Evolutionary conservation across 2,888 invertebrate species (phyloP), one percentile per base, ranked within the genome.

Genomic region (Drosophila peninsularis): DNA sequence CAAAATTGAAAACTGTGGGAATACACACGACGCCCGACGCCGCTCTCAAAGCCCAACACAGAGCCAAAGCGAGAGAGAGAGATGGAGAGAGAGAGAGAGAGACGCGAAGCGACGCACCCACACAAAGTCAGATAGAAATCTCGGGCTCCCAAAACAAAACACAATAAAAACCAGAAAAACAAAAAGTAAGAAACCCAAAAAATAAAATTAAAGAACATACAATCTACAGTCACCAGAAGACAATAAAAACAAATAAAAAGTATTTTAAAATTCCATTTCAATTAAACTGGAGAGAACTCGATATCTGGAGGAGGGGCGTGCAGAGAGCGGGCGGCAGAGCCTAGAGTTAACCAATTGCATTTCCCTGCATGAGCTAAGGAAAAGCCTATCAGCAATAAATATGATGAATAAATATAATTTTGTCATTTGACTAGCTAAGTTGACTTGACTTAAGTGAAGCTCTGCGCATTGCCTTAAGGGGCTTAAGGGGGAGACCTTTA

Each of bases 1-100:
- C 88, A 84, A 84, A 88, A 84, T 88, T 84, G 75, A 84, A 84
- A 84, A 88, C 88, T 82, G 88, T 88, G 84, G 88, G 84, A 84
- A 88, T 80, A 72, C 77, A 41, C 72, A 67, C 55, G 55, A 74
- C 72, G 57, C 63, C 57, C 62, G 58, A 71, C 63, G 63, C 50
- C 42, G 42, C 14, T n/a, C 37, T n/a, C n/a, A 39, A 17, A 39
- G 57, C 47, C 54, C 66, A 60, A 27, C 44, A 24, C 24, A 14
- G 14, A 9, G 14, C 14, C 6, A 27, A 10, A n/a, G 44, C 7
- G 21, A 14, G 44, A 24, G 14, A 1, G 9, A 44, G 44, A 24
- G 24, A 7, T 7, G 9, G 42, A 58, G 27, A 9, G 27, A 21
- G 14, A 62, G 27, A 6, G 27, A 36, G 21, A 19, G 13, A 7